Conservation (phyloP, 2,113 vertebrate genomes). For the Chamaetylas fuelleborni region DNA sequence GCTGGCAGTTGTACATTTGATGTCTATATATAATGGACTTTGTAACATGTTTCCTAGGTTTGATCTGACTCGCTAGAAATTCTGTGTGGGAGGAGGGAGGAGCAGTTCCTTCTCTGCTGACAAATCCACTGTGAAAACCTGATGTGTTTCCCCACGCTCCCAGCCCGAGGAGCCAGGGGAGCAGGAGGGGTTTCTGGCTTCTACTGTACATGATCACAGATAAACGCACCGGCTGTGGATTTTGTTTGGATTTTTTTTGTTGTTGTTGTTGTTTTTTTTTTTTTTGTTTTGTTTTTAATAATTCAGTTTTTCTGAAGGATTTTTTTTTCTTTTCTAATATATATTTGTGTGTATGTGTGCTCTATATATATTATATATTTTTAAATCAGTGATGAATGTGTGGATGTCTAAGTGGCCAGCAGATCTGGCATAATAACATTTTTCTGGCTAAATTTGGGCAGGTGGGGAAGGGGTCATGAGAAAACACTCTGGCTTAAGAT, state of each 20-base stretch:
- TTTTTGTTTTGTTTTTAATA: neutral
- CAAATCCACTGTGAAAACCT: slow-evolving; percentile 56
- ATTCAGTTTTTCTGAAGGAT: slow-evolving; percentile 27
- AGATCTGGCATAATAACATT: neutral
- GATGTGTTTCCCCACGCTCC: neutral
- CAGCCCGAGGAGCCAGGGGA: neutral
- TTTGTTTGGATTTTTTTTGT: neutral
- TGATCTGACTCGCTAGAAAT: slow-evolving; percentile 35
- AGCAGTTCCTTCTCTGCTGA: slow-evolving; percentile 14
- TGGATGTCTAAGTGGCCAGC: slow-evolving; percentile 11
- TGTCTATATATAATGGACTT: slow-evolving; percentile 63
- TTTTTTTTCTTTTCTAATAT: slow-evolving; percentile 53
- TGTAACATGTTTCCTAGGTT: slow-evolving; percentile 6
- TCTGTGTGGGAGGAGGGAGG: slow-evolving; percentile 34
- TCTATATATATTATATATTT: slow-evolving; percentile 57
- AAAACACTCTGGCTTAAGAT: neutral
- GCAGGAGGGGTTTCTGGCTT: slow-evolving; percentile 3
- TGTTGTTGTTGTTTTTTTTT: neutral
- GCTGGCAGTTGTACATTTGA: slow-evolving; percentile 44
- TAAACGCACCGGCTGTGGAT: slow-evolving; percentile 1
- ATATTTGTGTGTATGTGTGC: slow-evolving; percentile 38
- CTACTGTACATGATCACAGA: slow-evolving; percentile 9
- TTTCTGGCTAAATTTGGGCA: neutral
- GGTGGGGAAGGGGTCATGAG: neutral
- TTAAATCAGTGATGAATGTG: slow-evolving; percentile 35